These are phyloP conservation scores for Glareola pratincola DNA, from an alignment of 2,113 vertebrate species.

Conservation along the genomic window DNA sequence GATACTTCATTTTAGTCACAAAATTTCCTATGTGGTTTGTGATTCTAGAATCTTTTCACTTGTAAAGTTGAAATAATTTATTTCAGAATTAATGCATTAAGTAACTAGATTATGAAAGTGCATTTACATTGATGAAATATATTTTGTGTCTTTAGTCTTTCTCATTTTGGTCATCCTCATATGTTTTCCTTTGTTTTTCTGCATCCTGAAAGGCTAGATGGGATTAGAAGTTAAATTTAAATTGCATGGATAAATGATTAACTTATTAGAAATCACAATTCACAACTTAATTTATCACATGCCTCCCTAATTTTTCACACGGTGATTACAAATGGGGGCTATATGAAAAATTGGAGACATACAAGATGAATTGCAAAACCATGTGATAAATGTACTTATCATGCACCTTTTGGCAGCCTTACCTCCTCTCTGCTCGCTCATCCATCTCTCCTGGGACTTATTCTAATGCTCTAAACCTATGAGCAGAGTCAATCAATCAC, in stretches of 20 bases:
- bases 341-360: conserved; percentile 17
- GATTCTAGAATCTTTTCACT: neutral
- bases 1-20: neutral
- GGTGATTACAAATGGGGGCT: neutral
- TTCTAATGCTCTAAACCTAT: neutral
- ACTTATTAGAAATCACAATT: conserved; percentile 63
- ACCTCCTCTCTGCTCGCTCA: conserved; percentile 40
- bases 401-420: conserved; percentile 48
- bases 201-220: neutral
- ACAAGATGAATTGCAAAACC: conserved; percentile 36
- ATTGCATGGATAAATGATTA: conserved; percentile 46
- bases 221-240: conserved; percentile 40
- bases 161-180: neutral
- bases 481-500: conserved; percentile 28
- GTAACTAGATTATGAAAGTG: neutral
- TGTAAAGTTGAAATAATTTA: neutral
- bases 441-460: conserved; percentile 42
- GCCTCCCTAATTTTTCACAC: conserved; percentile 49
- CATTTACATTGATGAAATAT: neutral
- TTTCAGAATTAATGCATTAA: neutral
- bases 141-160: neutral
- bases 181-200: neutral
- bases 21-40: neutral
- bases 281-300: conserved; percentile 56
- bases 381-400: conserved; percentile 61